phyloP scores from a whole-genome alignment of 2,888 invertebrate species.

The Cordilura impudica region DNA sequence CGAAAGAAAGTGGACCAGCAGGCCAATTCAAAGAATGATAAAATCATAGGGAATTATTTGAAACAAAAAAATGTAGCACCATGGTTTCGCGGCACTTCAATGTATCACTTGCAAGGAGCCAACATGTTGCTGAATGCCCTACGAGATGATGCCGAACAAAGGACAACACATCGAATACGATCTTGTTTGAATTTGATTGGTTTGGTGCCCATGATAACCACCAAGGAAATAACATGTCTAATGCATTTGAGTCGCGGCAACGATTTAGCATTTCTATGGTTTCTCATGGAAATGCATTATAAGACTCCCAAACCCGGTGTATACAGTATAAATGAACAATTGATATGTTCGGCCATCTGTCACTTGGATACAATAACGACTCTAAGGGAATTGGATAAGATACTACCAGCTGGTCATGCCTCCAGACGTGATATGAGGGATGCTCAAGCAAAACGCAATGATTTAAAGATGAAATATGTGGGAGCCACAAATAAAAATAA shows the following conservation, averaged over 20 bases:
- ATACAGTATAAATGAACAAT: conserved; percentile 72
- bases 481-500: not conserved
- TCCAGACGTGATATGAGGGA: conserved; percentile 43
- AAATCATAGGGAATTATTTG: conserved; percentile 25
- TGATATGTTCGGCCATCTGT: conserved; percentile 72
- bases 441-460: not conserved
- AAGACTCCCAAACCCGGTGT: conserved; percentile 46
- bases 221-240: conserved; percentile 60
- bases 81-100: conserved; percentile 74
- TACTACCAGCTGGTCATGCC: conserved; percentile 69
- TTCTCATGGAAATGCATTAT: conserved; percentile 74
- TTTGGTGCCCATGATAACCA: conserved; percentile 67
- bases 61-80: conserved; percentile 63
- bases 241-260: conserved; percentile 71
- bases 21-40: not conserved
- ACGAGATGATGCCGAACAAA: conserved; percentile 71
- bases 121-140: conserved; percentile 64
- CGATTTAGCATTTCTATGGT: conserved; percentile 77
- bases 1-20: not conserved
- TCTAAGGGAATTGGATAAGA: conserved; percentile 71
- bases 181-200: conserved; percentile 67
- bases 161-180: conserved; percentile 67
- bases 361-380: conserved; percentile 74
- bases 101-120: conserved; percentile 68
- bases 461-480: not conserved